Percentiles rank a stretch among this genome's conserved stretches.
phyloP scores from a whole-genome alignment of 53 echinoderm and acorn worm genomes.

The Stichopus horrens region DNA sequence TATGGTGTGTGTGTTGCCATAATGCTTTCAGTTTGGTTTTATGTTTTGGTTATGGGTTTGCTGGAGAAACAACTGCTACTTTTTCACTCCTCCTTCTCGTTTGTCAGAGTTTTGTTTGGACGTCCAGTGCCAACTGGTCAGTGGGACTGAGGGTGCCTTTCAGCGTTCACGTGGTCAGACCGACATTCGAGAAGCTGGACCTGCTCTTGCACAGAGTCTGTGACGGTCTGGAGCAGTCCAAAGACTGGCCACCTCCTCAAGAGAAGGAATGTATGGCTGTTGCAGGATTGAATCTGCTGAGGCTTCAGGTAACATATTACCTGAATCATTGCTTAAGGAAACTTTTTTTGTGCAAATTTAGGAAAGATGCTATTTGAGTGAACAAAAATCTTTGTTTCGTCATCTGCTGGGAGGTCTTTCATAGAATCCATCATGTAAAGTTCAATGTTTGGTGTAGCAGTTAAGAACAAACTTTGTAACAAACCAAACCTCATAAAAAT shows the following conservation, averaged over 20 bases:
- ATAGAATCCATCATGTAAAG: too few species aligned
- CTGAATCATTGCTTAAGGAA: neutral
- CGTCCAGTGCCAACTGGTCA: slow-evolving; percentile 98
- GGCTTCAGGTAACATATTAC: slow-evolving; percentile 72
- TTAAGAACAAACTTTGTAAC: too few species aligned
- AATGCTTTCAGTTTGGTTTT: too few species aligned
- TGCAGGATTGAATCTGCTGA: slow-evolving; percentile 80
- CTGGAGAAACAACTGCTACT: too few species aligned
- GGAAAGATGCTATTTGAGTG: too few species aligned
- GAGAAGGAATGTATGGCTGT: slow-evolving; percentile 99
- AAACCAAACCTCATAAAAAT: too few species aligned
- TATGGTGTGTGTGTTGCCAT: too few species aligned
- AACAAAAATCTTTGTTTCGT: too few species aligned
- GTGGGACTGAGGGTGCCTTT: slow-evolving; percentile 88
- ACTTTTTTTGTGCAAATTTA: neutral
- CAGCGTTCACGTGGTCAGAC: slow-evolving; percentile 83
- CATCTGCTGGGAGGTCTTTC: too few species aligned
- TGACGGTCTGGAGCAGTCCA: slow-evolving; percentile 84
- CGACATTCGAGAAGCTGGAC: slow-evolving; percentile 91
- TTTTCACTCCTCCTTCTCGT: neutral
- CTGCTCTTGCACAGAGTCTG: slow-evolving; percentile 84
- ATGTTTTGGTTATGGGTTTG: too few species aligned
- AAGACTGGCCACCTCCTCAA: slow-evolving; percentile 98
- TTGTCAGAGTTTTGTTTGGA: slow-evolving; percentile 89
- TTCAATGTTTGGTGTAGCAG: too few species aligned